Base-by-base conservation (phyloP, 92 coral and sea anemone species). In the Porites divaricata region DNA sequence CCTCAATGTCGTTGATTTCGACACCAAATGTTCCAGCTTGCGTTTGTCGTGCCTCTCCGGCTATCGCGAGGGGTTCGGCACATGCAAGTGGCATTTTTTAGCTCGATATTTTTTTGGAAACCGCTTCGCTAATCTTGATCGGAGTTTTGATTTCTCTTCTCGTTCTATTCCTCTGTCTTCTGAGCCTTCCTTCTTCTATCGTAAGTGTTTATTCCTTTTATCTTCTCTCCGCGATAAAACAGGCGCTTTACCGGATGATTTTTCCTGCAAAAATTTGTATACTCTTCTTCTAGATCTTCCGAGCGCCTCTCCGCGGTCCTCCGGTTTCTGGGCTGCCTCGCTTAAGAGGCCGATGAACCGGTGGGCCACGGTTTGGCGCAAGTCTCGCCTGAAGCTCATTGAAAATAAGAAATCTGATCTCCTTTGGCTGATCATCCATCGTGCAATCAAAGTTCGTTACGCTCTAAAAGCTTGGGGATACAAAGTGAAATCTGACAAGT, bases 41-140 rank as follows among this genome's bases (percentile, higher is more conserved):
- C 71, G 41, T 14, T 6, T 67, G 4, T 67, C 71, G 2, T 10
- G n/a, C 14, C n/a, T 67, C 16, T 0, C 0, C 6, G 6, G 0
- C 9, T 13, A 11, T 1, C 68, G 79, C 1, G 66, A 75, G 22
- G 66, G 56, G 0, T 75, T 75, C 10, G 66, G 72, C 2, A 8
- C 21, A 1, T 6, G 50, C 2, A 83, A 83, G 23, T 50, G 57
- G 61, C 63, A 63, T 49, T 64, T 25, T 50, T 28, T 56, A 21
- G 88, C 75, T 0, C 74, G 63, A 0, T 85, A 85, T 69, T 77
- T 85, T 59, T 67, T 67, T 23, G 83, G 88, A 2, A 15, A 2
- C 24, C 52, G 61, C 6, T 10, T 76, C 13, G 9, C 70, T 56
- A 2, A 7, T 0, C 24, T 85, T 9, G 79, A 75, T 22, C 1